Base-by-base conservation (phyloP, 2,113 vertebrate species). In the Serinus canaria region DNA sequence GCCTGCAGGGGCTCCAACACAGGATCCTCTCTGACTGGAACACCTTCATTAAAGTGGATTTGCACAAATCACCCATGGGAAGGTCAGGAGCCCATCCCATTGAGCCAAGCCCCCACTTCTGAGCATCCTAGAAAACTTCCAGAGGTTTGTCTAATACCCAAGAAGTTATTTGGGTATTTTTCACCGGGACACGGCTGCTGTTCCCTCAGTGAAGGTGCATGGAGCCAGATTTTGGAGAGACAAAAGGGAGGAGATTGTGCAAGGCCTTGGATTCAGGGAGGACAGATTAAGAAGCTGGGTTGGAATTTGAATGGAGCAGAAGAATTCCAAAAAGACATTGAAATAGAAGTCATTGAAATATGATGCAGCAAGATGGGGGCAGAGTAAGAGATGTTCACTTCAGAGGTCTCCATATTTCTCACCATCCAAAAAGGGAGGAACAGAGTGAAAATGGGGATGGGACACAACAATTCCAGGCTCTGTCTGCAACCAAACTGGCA, bases 321-420 rank as follows among this genome's bases (percentile, higher is more conserved):
- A 41, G 6, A 44, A 49, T 25, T 46, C 46, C n/a, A 88, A 74
- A 4, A 30, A 86, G 49, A 17, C 23, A 17, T 6, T 35, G 27
- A 43, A 43, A 43, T 7, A 74, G 4, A 30, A 83, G 49, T 15
- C 23, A 15, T 7, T 37, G 22, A 74, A 72, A 63, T 14, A 19
- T 0, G 12, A 20, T 20, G 18, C 10, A 49, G 27, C 7, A 23
- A 64, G 63, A 20, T 58, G 16, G 31, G 20, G 30, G 46, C 46
- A 46, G 14, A 0, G 0, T 2, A 49, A 60, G n/a, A 84, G 35
- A 28, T 0, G 2, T 0, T 52, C 8, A 2, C 10, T 60, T 53
- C 53, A 85, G 68, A 69, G n/a, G 10, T 37, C 10, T 77, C 50
- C 14, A 5, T 23, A 25, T 11, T 24, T 33, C 1, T 1, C 25